Evolutionary conservation across 2,888 invertebrate genomes (phyloP).

Genomic region (Drosophila gaucha): DNA sequence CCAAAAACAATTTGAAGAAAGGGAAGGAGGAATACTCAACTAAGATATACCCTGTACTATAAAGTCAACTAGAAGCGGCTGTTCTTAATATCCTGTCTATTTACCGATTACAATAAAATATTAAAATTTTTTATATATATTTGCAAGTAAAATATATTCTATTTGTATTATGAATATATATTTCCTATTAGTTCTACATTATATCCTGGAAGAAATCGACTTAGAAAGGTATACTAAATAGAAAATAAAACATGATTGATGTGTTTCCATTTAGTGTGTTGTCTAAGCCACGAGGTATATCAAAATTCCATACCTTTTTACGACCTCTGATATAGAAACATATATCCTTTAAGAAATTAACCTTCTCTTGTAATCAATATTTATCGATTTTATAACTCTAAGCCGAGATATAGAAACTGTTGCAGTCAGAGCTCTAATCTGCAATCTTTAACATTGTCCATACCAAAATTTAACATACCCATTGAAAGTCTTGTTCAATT

Average conservation of each 20-base stretch:
- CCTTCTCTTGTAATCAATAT: too few relatives aligned
- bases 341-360: too few relatives aligned
- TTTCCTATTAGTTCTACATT: not conserved
- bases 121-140: too few relatives aligned
- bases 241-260: not conserved
- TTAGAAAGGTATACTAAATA: not conserved
- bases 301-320: too few relatives aligned
- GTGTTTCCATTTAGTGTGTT: too few relatives aligned
- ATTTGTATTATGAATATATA: not conserved
- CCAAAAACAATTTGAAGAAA: slow-evolving; percentile 35
- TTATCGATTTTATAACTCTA: too few relatives aligned
- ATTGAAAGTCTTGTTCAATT: not conserved
- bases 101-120: too few relatives aligned
- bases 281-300: too few relatives aligned
- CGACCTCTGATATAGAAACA: too few relatives aligned
- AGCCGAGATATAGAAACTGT: too few relatives aligned
- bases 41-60: not conserved
- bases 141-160: not conserved
- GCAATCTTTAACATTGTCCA: not conserved
- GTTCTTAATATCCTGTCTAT: too few relatives aligned
- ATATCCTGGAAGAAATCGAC: not conserved
- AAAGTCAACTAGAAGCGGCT: too few relatives aligned
- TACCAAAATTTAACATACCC: not conserved
- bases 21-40: not conserved
- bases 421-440: not conserved